Conservation (phyloP, 2,113 vertebrate species). For the Crotalus viridis region DNA sequence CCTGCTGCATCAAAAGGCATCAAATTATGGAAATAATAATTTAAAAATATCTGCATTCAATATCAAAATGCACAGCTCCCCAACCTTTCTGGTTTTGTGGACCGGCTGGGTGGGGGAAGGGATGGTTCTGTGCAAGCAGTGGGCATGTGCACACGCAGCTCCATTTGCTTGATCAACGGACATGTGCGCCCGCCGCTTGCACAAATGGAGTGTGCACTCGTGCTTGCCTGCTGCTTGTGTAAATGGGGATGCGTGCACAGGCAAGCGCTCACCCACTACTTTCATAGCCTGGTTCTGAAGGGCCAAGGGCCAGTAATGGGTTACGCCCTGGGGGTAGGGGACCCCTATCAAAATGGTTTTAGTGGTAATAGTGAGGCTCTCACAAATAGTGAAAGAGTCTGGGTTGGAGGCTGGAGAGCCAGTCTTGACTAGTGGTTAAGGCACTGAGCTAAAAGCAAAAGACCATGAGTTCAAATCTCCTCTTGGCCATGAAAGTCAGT, state of each 20-base stretch:
- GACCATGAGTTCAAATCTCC: not conserved
- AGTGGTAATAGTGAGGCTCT: not conserved
- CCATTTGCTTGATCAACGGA: not conserved
- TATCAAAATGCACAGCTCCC: not conserved
- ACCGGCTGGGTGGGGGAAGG: no score
- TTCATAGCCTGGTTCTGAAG: not conserved
- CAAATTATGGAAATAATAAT: not conserved
- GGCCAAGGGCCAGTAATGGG: not conserved
- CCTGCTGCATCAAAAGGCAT: not conserved
- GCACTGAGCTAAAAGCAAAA: not conserved
- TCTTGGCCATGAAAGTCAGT: not conserved
- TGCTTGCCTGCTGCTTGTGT: not conserved
- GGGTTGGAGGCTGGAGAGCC: not conserved
- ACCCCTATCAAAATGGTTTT: no score
- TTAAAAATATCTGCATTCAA: not conserved
- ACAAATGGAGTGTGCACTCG: not conserved
- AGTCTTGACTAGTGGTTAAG: not conserved
- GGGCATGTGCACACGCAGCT: not conserved
- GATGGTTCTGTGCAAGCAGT: not conserved
- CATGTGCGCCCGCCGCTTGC: not conserved
- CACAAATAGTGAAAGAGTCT: not conserved
- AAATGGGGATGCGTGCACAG: not conserved
- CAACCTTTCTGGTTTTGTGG: no score
- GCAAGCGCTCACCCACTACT: accelerated
- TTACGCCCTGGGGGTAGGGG: no score